Evolutionary conservation across 2,888 invertebrate genomes (phyloP).

Genomic region (Erebia palarica): DNA sequence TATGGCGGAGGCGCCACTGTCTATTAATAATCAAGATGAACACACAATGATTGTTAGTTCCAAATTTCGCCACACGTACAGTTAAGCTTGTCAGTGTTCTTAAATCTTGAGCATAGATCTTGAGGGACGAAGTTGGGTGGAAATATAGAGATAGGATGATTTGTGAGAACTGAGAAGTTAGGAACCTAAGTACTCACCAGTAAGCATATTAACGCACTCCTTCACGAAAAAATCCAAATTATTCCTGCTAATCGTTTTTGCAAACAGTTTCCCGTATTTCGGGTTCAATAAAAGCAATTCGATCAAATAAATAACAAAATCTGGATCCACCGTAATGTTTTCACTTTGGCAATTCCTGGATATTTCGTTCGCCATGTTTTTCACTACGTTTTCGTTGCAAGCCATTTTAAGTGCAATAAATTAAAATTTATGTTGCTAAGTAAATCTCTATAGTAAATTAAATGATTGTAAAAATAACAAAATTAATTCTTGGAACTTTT

Average conservation of each 20-base stretch:
- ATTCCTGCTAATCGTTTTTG: conserved; percentile 69
- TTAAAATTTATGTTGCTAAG: not conserved
- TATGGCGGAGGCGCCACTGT: too few species aligned
- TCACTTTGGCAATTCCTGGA: conserved; percentile 75
- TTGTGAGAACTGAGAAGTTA: too few species aligned
- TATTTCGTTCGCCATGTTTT: conserved; percentile 83
- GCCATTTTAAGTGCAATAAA: conserved; percentile 52
- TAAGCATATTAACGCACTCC: conserved; percentile 73
- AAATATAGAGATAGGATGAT: not conserved
- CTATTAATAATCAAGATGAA: too few species aligned
- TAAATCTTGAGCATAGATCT: too few species aligned
- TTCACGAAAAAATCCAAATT: conserved; percentile 80
- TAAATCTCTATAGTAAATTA: not conserved
- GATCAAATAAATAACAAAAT: conserved; percentile 79
- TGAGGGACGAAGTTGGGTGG: not conserved
- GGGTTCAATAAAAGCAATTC: conserved; percentile 81
- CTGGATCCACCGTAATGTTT: conserved; percentile 67
- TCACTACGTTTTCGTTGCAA: conserved; percentile 76
- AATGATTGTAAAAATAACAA: not conserved
- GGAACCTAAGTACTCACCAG: conserved; percentile 57
- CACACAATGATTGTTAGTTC: too few species aligned
- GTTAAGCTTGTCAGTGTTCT: too few species aligned
- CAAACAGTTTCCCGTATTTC: conserved; percentile 77
- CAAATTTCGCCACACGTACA: too few species aligned
- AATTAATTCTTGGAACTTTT: not conserved